A percentile compares a stretch with the other conserved stretches of the same genome.
These are phyloP conservation scores for Antedon mediterranea DNA, from an alignment of 53 echinoderm and acorn worm species.

Conservation along the genomic window DNA sequence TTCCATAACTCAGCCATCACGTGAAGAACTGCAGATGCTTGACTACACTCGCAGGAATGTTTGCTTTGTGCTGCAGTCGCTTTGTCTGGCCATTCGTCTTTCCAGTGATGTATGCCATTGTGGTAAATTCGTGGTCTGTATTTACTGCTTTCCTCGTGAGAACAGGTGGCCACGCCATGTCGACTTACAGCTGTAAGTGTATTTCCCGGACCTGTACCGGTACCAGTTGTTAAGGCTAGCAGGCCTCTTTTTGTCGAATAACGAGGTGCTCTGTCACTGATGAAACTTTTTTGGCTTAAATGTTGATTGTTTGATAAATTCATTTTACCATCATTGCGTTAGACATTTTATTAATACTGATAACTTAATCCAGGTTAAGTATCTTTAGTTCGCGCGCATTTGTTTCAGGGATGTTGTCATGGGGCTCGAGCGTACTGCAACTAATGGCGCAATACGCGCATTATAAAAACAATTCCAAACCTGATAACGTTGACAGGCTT, in stretches of 20 bases:
- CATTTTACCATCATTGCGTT: background rate
- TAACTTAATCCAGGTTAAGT: too few relatives aligned
- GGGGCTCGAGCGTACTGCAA: too few relatives aligned
- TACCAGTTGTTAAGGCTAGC: background rate
- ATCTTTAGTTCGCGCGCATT: too few relatives aligned
- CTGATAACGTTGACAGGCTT: too few relatives aligned
- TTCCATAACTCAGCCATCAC: constrained; percentile 47
- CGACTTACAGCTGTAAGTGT: background rate
- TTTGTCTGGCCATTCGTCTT: background rate
- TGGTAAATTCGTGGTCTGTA: background rate
- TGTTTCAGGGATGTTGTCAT: too few relatives aligned
- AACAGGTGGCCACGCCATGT: background rate
- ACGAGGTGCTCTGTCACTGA: background rate
- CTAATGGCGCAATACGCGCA: too few relatives aligned
- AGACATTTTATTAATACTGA: too few relatives aligned
- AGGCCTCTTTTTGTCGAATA: background rate
- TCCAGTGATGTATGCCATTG: background rate
- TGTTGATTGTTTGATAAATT: background rate
- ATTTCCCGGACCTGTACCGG: background rate
- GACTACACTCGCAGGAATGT: background rate
- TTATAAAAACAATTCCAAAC: too few relatives aligned
- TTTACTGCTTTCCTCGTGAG: background rate
- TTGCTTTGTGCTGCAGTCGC: background rate
- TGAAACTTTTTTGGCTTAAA: background rate
- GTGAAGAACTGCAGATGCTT: constrained; percentile 20